phyloP scores from a whole-genome alignment of 2,797 vertebrate species.

The Myotis findleyi region DNA sequence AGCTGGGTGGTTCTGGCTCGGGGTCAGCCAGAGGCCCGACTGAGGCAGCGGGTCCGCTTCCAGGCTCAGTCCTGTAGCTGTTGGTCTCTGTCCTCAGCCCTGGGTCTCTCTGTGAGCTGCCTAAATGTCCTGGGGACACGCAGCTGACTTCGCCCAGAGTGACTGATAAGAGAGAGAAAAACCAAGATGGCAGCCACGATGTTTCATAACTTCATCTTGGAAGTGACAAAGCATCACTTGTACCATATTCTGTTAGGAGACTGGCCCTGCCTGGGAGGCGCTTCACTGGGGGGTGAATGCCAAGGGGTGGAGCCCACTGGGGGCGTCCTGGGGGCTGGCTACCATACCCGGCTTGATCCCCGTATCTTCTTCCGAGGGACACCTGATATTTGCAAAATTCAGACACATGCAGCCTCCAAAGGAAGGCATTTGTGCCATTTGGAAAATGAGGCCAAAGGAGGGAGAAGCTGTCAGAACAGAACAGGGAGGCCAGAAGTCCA shows the following conservation, averaged over 20 bases:
- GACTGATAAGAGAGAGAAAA: background rate
- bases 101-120: background rate
- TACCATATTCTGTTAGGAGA: background rate
- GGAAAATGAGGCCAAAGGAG: background rate
- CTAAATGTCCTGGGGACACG: background rate
- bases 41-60: background rate
- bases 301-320: background rate
- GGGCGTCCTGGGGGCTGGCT: background rate
- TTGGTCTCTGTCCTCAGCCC: rapidly evolving
- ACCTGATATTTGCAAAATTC: background rate
- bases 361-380: background rate
- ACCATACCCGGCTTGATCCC: background rate
- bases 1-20: background rate
- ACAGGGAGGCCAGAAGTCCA: background rate
- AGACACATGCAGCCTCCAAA: background rate
- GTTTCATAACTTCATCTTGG: background rate
- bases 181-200: background rate
- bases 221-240: background rate
- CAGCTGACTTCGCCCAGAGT: background rate
- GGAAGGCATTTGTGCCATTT: background rate
- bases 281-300: no score
- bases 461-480: background rate
- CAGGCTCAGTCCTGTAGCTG: rapidly evolving
- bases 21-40: background rate
- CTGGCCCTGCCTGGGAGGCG: rapidly evolving